Evolutionary conservation across 2,888 invertebrate species (phyloP).

Genomic region (Cremastinae sp.): DNA sequence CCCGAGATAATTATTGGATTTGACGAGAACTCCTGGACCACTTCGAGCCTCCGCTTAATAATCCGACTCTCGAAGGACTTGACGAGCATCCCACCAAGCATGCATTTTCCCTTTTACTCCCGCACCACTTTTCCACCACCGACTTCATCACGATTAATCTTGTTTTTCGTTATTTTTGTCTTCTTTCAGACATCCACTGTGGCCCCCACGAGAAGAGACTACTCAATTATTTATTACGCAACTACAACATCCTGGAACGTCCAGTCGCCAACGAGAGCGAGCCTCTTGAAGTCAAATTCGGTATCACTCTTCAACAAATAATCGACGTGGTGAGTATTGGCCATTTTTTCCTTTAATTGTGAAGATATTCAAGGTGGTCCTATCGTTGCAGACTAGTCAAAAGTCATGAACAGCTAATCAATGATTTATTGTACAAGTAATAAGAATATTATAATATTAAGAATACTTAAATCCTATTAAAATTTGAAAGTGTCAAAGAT

Average conservation of each 20-base stretch:
- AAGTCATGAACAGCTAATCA: too few relatives aligned
- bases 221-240: conserved; percentile 90
- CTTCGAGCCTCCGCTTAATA: conserved; percentile 6
- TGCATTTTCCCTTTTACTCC: neutral
- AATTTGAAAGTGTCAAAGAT: too few relatives aligned
- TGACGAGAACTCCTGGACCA: conserved; percentile 38
- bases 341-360: neutral
- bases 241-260: conserved; percentile 94
- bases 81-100: neutral
- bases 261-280: conserved; percentile 96
- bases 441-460: too few relatives aligned
- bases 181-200: conserved; percentile 89
- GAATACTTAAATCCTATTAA: too few relatives aligned
- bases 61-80: neutral
- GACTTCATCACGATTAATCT: neutral
- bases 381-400: too few relatives aligned
- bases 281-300: conserved; percentile 94
- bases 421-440: too few relatives aligned
- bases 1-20: conserved; percentile 55
- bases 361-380: too few relatives aligned
- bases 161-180: neutral
- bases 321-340: conserved; percentile 93
- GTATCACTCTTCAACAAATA: conserved; percentile 95
- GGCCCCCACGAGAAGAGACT: conserved; percentile 94
- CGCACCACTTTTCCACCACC: neutral